These are phyloP conservation scores for Spinibarbus caldwelli DNA, from an alignment of 2,797 vertebrate species.

Conservation along the genomic window DNA sequence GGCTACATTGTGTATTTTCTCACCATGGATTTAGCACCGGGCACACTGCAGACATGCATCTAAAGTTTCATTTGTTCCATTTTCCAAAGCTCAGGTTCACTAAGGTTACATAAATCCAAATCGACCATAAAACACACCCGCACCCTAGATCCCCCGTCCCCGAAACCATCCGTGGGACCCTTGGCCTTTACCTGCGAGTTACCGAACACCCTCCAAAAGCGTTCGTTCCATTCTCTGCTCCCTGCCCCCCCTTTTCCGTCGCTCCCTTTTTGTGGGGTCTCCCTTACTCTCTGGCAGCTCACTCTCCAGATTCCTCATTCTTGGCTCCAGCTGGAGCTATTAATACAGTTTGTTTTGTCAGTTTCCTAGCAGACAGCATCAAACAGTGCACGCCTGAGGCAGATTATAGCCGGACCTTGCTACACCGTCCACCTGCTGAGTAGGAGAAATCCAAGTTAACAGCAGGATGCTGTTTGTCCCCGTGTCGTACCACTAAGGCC, in stretches of 20 bases:
- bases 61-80: constrained; percentile 81
- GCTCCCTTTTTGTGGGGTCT: constrained; percentile 72
- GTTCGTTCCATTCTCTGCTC: constrained; percentile 36
- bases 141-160: constrained; percentile 55
- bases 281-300: constrained; percentile 80
- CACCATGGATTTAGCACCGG: constrained; percentile 64
- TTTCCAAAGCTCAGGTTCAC: constrained; percentile 74
- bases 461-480: constrained; percentile 63
- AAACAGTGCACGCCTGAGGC: constrained; percentile 82
- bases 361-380: constrained; percentile 87
- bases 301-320: constrained; percentile 80
- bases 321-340: constrained; percentile 79
- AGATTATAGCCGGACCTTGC: constrained; percentile 77
- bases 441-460: constrained; percentile 82
- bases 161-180: constrained; percentile 13
- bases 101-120: constrained; percentile 71
- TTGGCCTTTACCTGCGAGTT: constrained; percentile 59
- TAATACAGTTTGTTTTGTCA: constrained; percentile 89
- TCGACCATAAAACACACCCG: constrained; percentile 58
- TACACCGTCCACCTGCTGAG: constrained; percentile 83
- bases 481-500: constrained; percentile 26
- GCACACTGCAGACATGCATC: constrained; percentile 68
- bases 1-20: constrained; percentile 64
- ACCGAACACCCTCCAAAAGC: constrained; percentile 57
- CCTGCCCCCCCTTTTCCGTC: constrained; percentile 32